phyloP scores from a whole-genome alignment of 2,797 vertebrate genomes.

The Dipus sagitta region DNA sequence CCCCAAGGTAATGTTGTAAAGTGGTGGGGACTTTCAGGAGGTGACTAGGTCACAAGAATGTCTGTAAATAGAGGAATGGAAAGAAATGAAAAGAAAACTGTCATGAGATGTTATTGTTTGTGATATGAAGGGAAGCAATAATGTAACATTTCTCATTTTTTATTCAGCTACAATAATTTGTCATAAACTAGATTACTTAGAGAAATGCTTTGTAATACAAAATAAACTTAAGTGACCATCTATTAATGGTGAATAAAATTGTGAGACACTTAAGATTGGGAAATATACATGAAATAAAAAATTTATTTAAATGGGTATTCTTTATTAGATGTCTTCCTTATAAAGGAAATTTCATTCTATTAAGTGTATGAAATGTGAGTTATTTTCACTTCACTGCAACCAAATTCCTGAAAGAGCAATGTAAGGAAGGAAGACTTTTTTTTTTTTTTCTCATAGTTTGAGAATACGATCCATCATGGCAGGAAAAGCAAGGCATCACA shows the following conservation, averaged over 20 bases:
- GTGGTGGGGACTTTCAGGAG: neutral
- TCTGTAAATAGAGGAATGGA: neutral
- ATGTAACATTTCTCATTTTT: conserved; percentile 21
- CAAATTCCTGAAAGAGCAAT: too few relatives aligned
- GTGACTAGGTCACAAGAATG: neutral
- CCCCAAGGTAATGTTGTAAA: neutral
- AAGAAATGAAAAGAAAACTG: neutral
- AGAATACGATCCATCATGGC: neutral
- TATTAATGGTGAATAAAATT: conserved; percentile 36
- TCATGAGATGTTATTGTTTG: neutral
- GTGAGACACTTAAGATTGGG: neutral
- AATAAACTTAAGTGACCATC: conserved; percentile 43
- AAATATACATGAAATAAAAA: neutral
- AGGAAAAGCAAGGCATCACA: neutral
- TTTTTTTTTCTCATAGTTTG: neutral
- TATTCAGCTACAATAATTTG: conserved; percentile 6
- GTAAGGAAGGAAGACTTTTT: neutral
- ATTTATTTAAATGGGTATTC: neutral
- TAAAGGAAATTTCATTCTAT: conserved; percentile 23
- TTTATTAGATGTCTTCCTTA: neutral
- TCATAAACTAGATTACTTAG: conserved; percentile 14
- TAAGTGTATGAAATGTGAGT: neutral
- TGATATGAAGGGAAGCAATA: neutral
- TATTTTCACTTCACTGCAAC: neutral
- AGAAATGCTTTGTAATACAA: conserved; percentile 46